phyloP scores from a whole-genome alignment of 2,797 vertebrate species.

The Mus minutoides region DNA sequence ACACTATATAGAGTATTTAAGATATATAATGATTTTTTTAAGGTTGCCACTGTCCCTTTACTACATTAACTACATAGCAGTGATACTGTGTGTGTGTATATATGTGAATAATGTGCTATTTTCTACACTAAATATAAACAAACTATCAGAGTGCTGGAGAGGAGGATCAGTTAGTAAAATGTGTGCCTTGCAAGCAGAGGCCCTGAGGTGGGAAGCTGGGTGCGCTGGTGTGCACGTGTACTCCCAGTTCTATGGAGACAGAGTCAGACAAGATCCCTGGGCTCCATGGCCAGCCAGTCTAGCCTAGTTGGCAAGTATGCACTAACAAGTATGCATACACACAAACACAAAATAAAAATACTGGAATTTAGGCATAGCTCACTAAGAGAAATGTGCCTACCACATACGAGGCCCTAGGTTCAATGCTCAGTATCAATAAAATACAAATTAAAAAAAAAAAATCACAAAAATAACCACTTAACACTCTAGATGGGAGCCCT shows the following conservation, averaged over 20 bases:
- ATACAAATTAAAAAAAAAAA: neutral
- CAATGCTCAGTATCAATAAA: neutral
- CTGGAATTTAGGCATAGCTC: neutral
- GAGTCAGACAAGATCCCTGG: neutral
- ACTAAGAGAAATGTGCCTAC: neutral
- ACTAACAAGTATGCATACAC: neutral
- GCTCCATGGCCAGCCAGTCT: neutral
- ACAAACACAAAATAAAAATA: neutral
- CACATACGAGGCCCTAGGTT: neutral
- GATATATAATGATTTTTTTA: neutral
- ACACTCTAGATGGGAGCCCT: neutral
- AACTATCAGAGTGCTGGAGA: neutral
- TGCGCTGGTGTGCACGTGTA: neutral
- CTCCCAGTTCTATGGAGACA: neutral
- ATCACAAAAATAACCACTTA: neutral
- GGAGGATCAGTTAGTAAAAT: neutral
- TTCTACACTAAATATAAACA: constrained; percentile 19
- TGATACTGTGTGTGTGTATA: neutral
- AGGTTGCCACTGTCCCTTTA: neutral
- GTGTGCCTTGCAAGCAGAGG: neutral
- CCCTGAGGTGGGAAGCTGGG: neutral
- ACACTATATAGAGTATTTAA: neutral
- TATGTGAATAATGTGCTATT: neutral
- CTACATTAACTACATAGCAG: neutral
- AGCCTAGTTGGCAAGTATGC: neutral